Percentiles rank a stretch among this genome's conserved stretches.
These are phyloP conservation scores for Hylyphantes graminicola DNA, from an alignment of 1,140 invertebrate species.

Conservation along the genomic window DNA sequence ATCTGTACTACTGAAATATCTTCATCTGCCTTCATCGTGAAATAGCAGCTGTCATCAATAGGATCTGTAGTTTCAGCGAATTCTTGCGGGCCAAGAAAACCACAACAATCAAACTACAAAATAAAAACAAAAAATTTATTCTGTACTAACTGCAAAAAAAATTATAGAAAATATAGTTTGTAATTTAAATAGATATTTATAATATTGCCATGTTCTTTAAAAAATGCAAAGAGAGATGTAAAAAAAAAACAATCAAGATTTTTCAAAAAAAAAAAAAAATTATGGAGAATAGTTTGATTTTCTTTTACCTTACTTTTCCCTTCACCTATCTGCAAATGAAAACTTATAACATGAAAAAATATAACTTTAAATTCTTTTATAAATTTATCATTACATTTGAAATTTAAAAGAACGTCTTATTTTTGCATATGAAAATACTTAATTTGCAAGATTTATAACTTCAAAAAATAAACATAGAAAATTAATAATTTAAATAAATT, in stretches of 20 bases:
- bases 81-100: conserved; percentile 69
- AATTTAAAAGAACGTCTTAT: not conserved
- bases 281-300: too few relatives aligned
- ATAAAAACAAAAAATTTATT: not conserved
- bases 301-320: too few relatives aligned
- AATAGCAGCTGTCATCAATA: conserved; percentile 69
- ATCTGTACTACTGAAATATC: conserved; percentile 48
- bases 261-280: too few relatives aligned
- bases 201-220: too few relatives aligned
- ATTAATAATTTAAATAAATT: too few relatives aligned
- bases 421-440: not conserved
- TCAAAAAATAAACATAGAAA: too few relatives aligned
- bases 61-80: conserved; percentile 69
- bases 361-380: not conserved
- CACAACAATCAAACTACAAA: conserved; percentile 69
- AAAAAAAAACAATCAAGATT: too few relatives aligned
- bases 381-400: not conserved
- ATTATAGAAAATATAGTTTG: not conserved
- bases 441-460: not conserved
- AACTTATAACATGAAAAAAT: not conserved
- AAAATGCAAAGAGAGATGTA: too few relatives aligned
- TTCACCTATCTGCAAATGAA: not conserved
- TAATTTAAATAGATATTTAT: too few relatives aligned
- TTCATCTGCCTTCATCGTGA: conserved; percentile 21
- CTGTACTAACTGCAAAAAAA: not conserved